Percentiles rank a stretch among this genome's conserved stretches.
phyloP scores from a whole-genome alignment of 2,797 vertebrate species.

The Apodemus agrarius region DNA sequence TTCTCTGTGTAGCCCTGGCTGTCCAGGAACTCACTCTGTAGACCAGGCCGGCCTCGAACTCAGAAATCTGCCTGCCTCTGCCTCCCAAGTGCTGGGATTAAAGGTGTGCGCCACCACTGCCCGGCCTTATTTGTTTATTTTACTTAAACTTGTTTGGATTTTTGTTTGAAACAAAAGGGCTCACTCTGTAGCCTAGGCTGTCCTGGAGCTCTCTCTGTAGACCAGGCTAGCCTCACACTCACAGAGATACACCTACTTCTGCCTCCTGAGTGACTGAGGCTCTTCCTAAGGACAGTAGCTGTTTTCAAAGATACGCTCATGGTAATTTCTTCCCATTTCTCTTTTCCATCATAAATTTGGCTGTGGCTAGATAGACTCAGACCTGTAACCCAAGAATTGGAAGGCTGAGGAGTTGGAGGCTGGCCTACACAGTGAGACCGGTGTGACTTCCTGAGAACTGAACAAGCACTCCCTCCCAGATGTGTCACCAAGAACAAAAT shows the following conservation, averaged over 20 bases:
- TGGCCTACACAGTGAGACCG: neutral
- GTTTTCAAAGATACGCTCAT: neutral
- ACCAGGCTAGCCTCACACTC: neutral
- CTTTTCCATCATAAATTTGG: neutral
- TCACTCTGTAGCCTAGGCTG: neutral
- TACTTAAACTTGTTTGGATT: neutral
- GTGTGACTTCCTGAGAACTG: neutral
- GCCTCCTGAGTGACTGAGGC: neutral
- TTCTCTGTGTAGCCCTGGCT: neutral
- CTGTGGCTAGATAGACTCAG: neutral
- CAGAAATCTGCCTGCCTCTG: neutral
- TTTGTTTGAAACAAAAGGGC: neutral
- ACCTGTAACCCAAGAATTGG: neutral
- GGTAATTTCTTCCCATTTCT: neutral
- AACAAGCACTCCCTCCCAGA: neutral
- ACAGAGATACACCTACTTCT: neutral
- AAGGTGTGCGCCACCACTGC: no score
- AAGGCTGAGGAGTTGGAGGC: neutral
- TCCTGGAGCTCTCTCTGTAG: neutral
- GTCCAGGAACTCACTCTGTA: neutral
- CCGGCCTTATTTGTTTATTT: neutral
- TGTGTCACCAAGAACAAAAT: neutral
- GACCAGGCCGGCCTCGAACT: neutral
- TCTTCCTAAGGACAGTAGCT: neutral
- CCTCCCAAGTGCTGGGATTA: neutral